Base-by-base conservation (phyloP, 1,140 invertebrate species). In the Gonioctena quinquepunctata region DNA sequence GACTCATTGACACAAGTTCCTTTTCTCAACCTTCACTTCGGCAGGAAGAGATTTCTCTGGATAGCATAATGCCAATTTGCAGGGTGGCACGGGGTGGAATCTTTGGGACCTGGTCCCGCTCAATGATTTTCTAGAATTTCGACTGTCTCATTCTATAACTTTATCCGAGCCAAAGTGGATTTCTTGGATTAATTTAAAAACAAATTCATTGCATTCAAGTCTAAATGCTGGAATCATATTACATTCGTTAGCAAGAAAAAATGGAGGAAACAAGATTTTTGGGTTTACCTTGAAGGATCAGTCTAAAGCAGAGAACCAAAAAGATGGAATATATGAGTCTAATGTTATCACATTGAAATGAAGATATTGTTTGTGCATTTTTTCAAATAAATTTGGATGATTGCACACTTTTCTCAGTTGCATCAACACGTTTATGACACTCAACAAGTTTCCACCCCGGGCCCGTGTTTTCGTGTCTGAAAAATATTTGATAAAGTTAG, bases 341-440 rank as follows among this genome's bases (percentile, higher is more conserved):
- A 23, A 98, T 89, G 7, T 89, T 89, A 72, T 94, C 89, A 90
- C 95, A 93, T 85, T 95, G 93, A 86, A 98, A 96, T 33, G 98
- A 97, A 18, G 97, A 98, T 8, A 94, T 88, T 33, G 95, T 98
- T 25, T 97, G 96, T 70, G 98, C 88, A n/a, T n/a, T 60, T 96
- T 91, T 88, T 99, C 98, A 86, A 99, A 99, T 76, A 99, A 88
- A 87, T 99, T 98, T 5, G 98, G 98, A 89, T 99, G 98, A 87
- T 99, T 99, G 86, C 98, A 99, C 50, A 99, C 98, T 88, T 99
- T 99, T 28, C 98, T 88, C 73, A 99, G 85, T 85, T 99, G 98
- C 98, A 99, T 99, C 50, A 99, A 86, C 69, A 99, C 94, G 85
- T 99, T 99, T 75, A 99, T 98, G 0, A 75, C n/a, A n/a, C n/a